These are phyloP conservation scores for Acanthosepion pharaonis DNA, from an alignment of 2,888 invertebrate species.

Conservation along the genomic window DNA sequence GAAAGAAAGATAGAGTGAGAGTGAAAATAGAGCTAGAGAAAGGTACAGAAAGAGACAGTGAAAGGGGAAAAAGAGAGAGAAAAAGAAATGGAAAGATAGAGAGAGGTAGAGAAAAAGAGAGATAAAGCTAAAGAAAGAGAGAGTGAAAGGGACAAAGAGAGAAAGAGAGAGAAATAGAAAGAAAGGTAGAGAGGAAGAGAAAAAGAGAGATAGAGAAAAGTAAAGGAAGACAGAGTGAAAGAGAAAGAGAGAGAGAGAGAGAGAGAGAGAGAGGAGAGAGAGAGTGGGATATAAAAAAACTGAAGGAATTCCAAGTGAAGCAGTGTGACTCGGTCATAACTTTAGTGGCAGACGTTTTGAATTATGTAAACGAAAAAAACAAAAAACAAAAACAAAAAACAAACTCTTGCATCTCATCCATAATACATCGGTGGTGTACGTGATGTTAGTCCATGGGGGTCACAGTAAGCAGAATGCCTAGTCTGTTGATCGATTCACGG, in stretches of 20 bases:
- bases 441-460: constrained; percentile 1
- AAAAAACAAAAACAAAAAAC: neutral
- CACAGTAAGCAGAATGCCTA: constrained; percentile 9
- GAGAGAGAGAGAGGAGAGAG: too few relatives aligned
- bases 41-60: too few relatives aligned
- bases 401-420: neutral
- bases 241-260: neutral
- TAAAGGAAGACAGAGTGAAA: neutral
- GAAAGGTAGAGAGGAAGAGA: neutral
- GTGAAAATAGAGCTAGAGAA: too few relatives aligned
- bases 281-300: neutral
- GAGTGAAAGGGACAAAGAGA: too few relatives aligned
- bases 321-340: neutral
- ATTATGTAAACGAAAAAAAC: neutral
- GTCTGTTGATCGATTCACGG: neutral
- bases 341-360: neutral
- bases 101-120: too few relatives aligned
- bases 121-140: too few relatives aligned
- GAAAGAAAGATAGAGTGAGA: too few relatives aligned
- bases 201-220: neutral
- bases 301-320: neutral
- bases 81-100: too few relatives aligned
- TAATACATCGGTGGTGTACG: neutral
- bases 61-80: too few relatives aligned
- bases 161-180: neutral